phyloP scores from a whole-genome alignment of 1,140 invertebrate species.

The Bombus superbus region DNA sequence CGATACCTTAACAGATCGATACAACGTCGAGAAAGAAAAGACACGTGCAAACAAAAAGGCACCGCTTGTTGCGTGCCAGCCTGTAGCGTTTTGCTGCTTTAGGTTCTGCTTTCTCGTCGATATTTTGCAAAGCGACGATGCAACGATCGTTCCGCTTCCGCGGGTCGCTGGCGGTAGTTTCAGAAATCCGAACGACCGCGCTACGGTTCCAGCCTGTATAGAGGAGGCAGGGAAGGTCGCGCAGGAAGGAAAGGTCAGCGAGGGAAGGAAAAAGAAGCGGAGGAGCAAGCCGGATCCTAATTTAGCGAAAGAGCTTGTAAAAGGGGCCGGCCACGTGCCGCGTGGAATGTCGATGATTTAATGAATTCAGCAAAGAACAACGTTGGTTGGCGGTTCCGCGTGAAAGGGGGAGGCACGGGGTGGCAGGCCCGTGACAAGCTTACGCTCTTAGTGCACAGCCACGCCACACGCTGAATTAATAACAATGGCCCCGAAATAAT shows the following conservation, averaged over 20 bases:
- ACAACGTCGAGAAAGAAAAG: too few relatives aligned
- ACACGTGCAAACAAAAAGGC: too few relatives aligned
- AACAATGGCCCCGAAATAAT: conserved; percentile 70
- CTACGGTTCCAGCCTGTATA: neutral
- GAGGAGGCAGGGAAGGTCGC: neutral
- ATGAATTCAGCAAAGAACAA: conserved; percentile 78
- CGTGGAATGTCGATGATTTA: conserved; percentile 78
- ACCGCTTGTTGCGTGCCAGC: too few relatives aligned
- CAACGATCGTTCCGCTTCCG: too few relatives aligned
- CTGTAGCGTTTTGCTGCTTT: too few relatives aligned
- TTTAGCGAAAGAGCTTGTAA: conserved; percentile 27
- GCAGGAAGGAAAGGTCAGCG: too few relatives aligned
- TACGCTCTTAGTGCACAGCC: conserved; percentile 74
- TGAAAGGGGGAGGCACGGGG: conserved; percentile 53
- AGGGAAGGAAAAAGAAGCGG: neutral
- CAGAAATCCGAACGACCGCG: too few relatives aligned
- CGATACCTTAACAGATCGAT: too few relatives aligned
- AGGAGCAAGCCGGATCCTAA: conserved; percentile 1
- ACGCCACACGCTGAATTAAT: conserved; percentile 72
- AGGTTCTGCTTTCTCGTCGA: too few relatives aligned
- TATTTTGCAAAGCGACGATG: too few relatives aligned
- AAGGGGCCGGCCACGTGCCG: conserved; percentile 70
- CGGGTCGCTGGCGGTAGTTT: too few relatives aligned
- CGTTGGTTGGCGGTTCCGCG: conserved; percentile 65
- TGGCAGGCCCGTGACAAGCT: conserved; percentile 70